phyloP scores from a whole-genome alignment of 2,797 vertebrate genomes.

The Sebastes flavidus region DNA sequence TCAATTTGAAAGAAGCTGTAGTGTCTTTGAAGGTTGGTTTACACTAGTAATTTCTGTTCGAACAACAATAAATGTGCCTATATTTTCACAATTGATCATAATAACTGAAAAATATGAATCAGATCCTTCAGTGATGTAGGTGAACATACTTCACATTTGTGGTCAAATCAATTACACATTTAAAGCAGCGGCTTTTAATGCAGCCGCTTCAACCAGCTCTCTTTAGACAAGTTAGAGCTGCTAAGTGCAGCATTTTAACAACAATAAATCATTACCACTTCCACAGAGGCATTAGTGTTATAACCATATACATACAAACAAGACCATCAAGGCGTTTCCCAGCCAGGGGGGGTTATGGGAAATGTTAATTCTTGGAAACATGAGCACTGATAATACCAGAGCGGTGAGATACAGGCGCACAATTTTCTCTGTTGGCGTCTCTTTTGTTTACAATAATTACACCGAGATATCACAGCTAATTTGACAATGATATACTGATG shows the following conservation, averaged over 20 bases:
- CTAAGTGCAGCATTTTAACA: constrained; percentile 15
- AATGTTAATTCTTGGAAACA: background rate
- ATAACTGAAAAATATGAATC: background rate
- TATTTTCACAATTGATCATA: background rate
- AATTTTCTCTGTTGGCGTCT: constrained; percentile 26
- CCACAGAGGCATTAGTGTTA: constrained; percentile 6
- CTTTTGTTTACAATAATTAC: constrained; percentile 39
- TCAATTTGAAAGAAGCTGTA: background rate
- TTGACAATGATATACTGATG: constrained; percentile 33
- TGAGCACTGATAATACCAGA: background rate
- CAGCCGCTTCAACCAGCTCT: background rate
- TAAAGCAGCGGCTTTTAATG: background rate
- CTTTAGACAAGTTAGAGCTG: constrained; percentile 12
- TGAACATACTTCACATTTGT: background rate
- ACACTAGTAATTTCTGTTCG: background rate
- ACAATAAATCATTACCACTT: constrained; percentile 28
- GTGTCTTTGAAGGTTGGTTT: background rate
- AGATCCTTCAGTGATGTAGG: background rate
- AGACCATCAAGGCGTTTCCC: background rate
- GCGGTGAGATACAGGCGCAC: background rate
- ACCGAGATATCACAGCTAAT: background rate
- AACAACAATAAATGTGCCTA: background rate
- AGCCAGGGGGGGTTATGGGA: background rate
- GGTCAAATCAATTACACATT: background rate
- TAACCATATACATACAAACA: constrained; percentile 14